phyloP scores from a whole-genome alignment of 2,888 invertebrate genomes.

The Ametastegia equiseti region DNA sequence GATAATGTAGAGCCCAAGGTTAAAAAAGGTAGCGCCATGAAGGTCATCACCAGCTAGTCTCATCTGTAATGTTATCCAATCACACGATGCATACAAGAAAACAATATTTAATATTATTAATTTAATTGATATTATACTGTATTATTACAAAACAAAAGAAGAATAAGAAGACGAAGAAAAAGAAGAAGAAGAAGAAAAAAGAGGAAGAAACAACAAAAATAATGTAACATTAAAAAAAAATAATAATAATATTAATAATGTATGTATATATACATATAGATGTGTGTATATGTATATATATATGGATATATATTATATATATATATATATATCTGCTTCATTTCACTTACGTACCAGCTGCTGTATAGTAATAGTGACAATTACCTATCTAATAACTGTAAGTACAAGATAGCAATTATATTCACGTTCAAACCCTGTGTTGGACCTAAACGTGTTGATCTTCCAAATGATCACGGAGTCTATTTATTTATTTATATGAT shows the following conservation, averaged over 20 bases:
- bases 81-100: conserved; percentile 73
- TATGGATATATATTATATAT: background rate
- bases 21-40: conserved; percentile 69
- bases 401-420: conserved; percentile 3
- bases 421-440: conserved; percentile 4
- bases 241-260: too few relatives aligned
- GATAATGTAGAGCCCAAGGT: conserved; percentile 68
- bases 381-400: conserved; percentile 11
- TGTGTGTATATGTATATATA: background rate
- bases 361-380: background rate
- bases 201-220: background rate
- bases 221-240: too few relatives aligned
- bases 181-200: conserved; percentile 1
- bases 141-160: conserved; percentile 74
- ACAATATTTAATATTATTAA: conserved; percentile 74
- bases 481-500: conserved; percentile 44
- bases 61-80: conserved; percentile 74
- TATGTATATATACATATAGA: background rate
- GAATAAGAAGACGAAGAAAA: conserved; percentile 56
- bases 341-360: conserved; percentile 25
- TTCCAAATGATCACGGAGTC: conserved; percentile 31
- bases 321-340: conserved; percentile 17
- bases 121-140: conserved; percentile 74
- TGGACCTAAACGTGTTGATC: conserved; percentile 23
- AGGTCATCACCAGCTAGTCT: conserved; percentile 73